Base-by-base conservation (phyloP, 2,888 invertebrate species). In the Scaptodrosophila latifasciaeformis region DNA sequence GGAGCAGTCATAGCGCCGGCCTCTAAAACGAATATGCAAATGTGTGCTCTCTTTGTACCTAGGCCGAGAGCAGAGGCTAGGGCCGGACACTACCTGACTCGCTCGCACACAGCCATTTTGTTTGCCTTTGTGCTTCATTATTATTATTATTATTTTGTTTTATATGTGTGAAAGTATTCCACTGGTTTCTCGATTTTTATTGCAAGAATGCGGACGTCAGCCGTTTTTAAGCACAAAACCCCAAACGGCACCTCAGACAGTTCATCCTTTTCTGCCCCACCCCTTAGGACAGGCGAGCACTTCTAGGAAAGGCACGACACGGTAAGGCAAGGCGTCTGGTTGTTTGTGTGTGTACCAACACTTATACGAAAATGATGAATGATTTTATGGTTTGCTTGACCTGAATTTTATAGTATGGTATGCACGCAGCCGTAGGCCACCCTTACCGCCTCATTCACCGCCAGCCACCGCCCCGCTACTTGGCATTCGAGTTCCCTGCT, bases 311-410 rank as follows among this genome's bases (percentile, higher is more conserved):
- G 29, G 37, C 60, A 65, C 59, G 65, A 70, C 70, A 54, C 55
- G 75, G 69, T 65, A 68, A 72, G 70, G 53, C 62, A 43, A 50
- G 62, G 46, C 21, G 34, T 63, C 50, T 30, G 43, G n/a, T n/a
- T 42, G 42, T 74, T 52, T 67, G 55, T 59, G 66, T 62, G 66
- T 59, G 46, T 64, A 44, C 51, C 77, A 81, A 79, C 76, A 70
- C 75, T 79, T 64, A 81, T 79, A 81, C 70, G 67, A 81, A 84
- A 76, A 84, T 83, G 82, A 84, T 83, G 81, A 84, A 83, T 83
- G 83, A 82, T 83, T 83, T 83, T 76, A 83, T 82, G 79, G 83
- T 82, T 82, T 82, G 75, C 81, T 83, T 84, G 82, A 77, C 82
- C 82, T 83, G 77, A 78, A 80, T 82, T 82, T 70, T 78, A 80